Evolutionary conservation across 2,113 vertebrate species (phyloP).

Genomic region (Ceratotherium simum): DNA sequence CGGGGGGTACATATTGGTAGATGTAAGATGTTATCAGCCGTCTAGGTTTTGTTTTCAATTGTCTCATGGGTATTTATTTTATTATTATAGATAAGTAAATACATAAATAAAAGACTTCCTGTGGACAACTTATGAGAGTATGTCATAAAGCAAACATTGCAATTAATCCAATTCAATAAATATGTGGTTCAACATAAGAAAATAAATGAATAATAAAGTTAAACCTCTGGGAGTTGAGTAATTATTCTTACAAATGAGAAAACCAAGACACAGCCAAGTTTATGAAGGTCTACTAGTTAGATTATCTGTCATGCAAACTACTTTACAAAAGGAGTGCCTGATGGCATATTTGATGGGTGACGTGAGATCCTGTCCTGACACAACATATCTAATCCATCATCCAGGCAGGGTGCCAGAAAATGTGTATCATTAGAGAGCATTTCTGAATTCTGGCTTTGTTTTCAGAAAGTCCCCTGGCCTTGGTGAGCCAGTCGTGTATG

Average conservation of each 20-base stretch:
- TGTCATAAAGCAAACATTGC: not conserved
- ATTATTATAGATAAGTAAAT: not conserved
- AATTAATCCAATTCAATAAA: not conserved
- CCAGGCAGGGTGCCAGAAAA: not conserved
- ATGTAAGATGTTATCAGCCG: not conserved
- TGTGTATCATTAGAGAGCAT: not conserved
- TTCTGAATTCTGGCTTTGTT: not conserved
- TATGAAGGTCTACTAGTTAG: not conserved
- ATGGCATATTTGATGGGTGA: not conserved
- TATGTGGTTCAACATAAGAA: not conserved
- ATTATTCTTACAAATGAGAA: not conserved
- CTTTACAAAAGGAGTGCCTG: not conserved
- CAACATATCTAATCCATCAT: not conserved
- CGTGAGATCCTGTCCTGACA: not conserved
- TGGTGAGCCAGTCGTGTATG: not conserved
- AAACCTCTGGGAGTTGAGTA: not conserved
- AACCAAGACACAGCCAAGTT: not conserved
- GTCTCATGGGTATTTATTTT: not conserved
- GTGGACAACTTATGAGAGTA: not conserved
- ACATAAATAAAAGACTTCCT: not conserved
- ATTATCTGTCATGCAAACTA: not conserved
- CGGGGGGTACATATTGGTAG: fast-evolving
- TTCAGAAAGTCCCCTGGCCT: not conserved
- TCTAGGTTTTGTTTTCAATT: not conserved
- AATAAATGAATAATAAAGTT: not conserved